A percentile compares a stretch with the other conserved stretches of the same genome.
phyloP scores from a whole-genome alignment of 92 coral and sea anemone genomes.

The Galaxea fascicularis region DNA sequence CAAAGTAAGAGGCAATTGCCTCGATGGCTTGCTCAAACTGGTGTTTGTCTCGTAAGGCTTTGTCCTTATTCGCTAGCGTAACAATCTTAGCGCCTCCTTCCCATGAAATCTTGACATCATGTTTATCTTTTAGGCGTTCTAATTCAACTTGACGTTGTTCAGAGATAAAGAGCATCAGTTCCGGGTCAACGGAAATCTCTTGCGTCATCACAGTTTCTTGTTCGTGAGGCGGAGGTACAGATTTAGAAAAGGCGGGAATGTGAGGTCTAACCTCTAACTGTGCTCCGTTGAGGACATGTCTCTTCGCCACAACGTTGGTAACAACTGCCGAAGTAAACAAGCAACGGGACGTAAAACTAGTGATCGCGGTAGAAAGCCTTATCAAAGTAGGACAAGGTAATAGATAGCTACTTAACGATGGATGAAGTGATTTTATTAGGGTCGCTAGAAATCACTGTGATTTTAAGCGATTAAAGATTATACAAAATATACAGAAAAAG shows the following conservation, averaged over 20 bases:
- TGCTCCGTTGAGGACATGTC: constrained; percentile 13
- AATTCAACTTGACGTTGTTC: not conserved
- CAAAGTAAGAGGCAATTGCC: not conserved
- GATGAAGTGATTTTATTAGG: no score
- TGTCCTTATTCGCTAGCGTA: not conserved
- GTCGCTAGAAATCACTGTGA: no score
- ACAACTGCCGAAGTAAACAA: constrained; percentile 1
- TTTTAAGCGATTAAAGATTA: no score
- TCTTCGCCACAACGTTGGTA: constrained; percentile 10
- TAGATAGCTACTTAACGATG: no score
- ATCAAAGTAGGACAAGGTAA: no score
- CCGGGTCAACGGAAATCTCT: not conserved
- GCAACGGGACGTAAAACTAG: not conserved
- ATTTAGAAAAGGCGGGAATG: not conserved
- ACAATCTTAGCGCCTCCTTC: constrained; percentile 18
- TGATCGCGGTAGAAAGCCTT: not conserved
- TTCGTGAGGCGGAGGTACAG: not conserved
- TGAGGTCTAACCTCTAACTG: not conserved
- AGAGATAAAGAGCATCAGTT: not conserved
- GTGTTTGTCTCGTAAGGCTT: constrained; percentile 18
- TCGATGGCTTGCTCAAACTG: constrained; percentile 27
- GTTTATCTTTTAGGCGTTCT: not conserved
- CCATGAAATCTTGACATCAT: constrained; percentile 8
- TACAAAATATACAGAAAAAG: no score
- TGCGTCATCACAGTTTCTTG: not conserved